Evolutionary conservation across 1,140 invertebrate species (phyloP).

Genomic region (Orius insidiosus): DNA sequence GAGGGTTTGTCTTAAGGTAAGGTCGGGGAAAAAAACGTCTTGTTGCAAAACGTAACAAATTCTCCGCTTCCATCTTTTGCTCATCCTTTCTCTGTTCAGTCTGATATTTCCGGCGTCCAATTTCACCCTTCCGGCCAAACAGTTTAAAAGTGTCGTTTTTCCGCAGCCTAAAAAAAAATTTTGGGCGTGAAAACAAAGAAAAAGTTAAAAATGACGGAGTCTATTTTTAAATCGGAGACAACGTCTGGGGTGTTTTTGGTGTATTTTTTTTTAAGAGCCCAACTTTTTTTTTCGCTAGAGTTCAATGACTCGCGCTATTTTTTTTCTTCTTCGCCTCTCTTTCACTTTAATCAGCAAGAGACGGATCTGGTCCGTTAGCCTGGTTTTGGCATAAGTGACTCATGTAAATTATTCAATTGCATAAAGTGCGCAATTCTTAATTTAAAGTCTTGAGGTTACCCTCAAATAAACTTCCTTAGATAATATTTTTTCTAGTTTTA

Average conservation of each 20-base stretch:
- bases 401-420: too few species aligned
- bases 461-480: too few species aligned
- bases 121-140: slow-evolving; percentile 48
- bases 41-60: slow-evolving; percentile 75
- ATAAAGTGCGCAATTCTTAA: too few species aligned
- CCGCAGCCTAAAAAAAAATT: slow-evolving; percentile 37
- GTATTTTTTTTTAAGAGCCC: too few species aligned
- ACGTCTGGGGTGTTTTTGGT: too few species aligned
- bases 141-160: slow-evolving; percentile 67
- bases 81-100: slow-evolving; percentile 54
- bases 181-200: background rate
- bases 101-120: slow-evolving; percentile 50
- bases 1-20: slow-evolving; percentile 63
- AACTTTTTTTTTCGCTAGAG: too few species aligned
- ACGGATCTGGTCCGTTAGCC: background rate
- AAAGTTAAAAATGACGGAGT: too few species aligned
- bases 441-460: too few species aligned
- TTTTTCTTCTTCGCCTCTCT: too few species aligned
- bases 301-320: too few species aligned
- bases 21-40: slow-evolving; percentile 66
- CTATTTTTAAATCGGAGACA: background rate
- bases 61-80: slow-evolving; percentile 53
- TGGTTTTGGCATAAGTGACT: too few species aligned
- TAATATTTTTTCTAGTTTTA: too few species aligned
- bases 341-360: background rate